Percentiles rank a stretch among this genome's conserved stretches.
These are phyloP conservation scores for Mesembrinibis cayennensis DNA, from an alignment of 2,113 vertebrate species.

Conservation along the genomic window DNA sequence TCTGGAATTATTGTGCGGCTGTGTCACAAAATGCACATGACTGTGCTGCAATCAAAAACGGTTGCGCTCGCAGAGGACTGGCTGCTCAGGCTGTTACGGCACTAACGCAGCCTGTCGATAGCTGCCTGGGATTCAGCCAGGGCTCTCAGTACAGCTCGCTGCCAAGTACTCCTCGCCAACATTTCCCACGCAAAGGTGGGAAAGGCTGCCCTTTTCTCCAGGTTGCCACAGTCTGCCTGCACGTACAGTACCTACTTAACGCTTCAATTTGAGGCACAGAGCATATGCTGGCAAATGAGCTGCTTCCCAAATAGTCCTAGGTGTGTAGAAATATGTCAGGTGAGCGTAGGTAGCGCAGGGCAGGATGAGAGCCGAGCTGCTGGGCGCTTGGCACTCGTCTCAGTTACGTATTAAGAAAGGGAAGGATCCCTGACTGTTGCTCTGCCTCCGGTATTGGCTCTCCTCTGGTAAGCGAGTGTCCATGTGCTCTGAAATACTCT, in stretches of 20 bases:
- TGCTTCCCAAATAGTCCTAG: neutral
- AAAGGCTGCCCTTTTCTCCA: constrained; percentile 3
- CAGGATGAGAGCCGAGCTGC: neutral
- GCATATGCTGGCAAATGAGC: constrained; percentile 22
- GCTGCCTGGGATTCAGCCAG: constrained; percentile 1
- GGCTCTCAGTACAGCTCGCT: neutral
- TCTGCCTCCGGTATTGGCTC: neutral
- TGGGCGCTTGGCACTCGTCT: neutral
- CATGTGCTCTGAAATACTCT: neutral
- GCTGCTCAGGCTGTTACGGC: neutral
- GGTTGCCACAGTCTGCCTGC: neutral
- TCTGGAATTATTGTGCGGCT: neutral
- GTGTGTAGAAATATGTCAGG: neutral
- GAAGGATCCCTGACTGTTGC: constrained; percentile 5
- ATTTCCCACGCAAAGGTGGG: constrained; percentile 27
- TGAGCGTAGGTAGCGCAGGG: neutral
- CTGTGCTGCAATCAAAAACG: neutral
- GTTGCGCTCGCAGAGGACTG: neutral
- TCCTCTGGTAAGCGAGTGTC: neutral
- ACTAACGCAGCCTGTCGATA: neutral
- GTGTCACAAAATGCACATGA: neutral
- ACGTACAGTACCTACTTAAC: neutral
- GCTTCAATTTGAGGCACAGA: neutral
- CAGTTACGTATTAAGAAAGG: neutral
- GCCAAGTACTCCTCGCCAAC: constrained; percentile 21